These are phyloP conservation scores for Melipona bicolor DNA, from an alignment of 2,888 invertebrate species.

Conservation along the genomic window DNA sequence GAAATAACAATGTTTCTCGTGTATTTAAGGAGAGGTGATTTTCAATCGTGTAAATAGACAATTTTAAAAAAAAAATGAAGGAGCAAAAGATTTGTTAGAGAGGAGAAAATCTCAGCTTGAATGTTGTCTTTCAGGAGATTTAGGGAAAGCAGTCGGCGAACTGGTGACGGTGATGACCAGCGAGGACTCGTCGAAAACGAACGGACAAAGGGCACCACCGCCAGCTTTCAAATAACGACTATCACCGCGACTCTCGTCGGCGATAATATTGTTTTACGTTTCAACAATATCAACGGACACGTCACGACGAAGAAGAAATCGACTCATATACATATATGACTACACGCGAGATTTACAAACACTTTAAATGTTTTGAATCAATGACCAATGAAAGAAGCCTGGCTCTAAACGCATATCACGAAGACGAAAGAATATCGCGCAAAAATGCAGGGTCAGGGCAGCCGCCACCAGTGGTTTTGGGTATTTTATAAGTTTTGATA, in stretches of 20 bases:
- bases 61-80: neutral
- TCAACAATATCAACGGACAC: constrained; percentile 27
- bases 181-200: constrained; percentile 86
- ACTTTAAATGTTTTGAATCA: constrained; percentile 65
- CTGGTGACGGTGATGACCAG: constrained; percentile 94
- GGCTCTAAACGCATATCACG: constrained; percentile 83
- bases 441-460: constrained; percentile 74
- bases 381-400: constrained; percentile 81
- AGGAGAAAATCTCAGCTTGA: neutral
- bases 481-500: constrained; percentile 84
- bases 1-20: neutral
- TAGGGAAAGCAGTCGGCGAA: constrained; percentile 94
- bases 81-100: neutral
- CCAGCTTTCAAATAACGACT: constrained; percentile 80
- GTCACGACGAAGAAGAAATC: constrained; percentile 6
- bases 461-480: constrained; percentile 79
- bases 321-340: constrained; percentile 1
- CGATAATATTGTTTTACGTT: constrained; percentile 16
- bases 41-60: neutral
- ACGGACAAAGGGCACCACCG: constrained; percentile 80
- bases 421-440: constrained; percentile 67
- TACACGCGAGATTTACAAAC: constrained; percentile 37
- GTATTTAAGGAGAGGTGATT: neutral
- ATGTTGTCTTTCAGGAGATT: constrained; percentile 87
- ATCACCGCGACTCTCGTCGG: constrained; percentile 15